Base-by-base conservation (phyloP, 2,888 invertebrate species). In the Sacculina carcini region DNA sequence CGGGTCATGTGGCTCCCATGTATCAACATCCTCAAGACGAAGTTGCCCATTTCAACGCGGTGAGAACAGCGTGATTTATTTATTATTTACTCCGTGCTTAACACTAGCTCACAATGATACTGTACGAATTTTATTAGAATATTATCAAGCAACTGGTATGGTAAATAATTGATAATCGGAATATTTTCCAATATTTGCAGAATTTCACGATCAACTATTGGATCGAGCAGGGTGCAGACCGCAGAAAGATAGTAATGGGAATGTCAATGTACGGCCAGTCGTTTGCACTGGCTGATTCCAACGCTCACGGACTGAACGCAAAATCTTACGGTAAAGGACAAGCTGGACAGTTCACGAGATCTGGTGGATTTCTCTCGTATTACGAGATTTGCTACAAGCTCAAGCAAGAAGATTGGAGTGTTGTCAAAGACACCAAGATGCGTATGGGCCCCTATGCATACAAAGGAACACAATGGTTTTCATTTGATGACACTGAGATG, bases 381-480 rank as follows among this genome's bases (percentile, higher is more conserved):
- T 78, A 80, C 61, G 82, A 53, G 44, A 51, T 51, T 14, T 51
- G 51, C 44, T 12, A 44, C 24, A 42, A 46, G 32, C 21, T 51
- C 21, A 50, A 47, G 5, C 19, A 29, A 5, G 38, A 49, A 24
- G 62, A 60, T 2, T 58, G 59, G 52, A 54, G 61, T 14, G 59
- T 62, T 36, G 63, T 64, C 56, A 60, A 63, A 48, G 59, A 61
- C 28, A 60, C 63, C 38, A 56, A 60, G 40, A 52, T 51, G 10
- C 50, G 58, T 9, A 59, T 65, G 55, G 63, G 63, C 5, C 89
- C 89, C 0, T 86, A 79, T 59, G 83, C 87, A 0, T 79, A 77
- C 61, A 80, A 81, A 60, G 84, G 77, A 44, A 78, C 78, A 60
- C 87, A 89, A 62, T 90, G 89, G 89, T 85, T 87, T 21, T 80